Percentiles rank a stretch among this genome's conserved stretches.
Conservation (phyloP, 1,140 invertebrate genomes). For the Halictus rubicundus region DNA sequence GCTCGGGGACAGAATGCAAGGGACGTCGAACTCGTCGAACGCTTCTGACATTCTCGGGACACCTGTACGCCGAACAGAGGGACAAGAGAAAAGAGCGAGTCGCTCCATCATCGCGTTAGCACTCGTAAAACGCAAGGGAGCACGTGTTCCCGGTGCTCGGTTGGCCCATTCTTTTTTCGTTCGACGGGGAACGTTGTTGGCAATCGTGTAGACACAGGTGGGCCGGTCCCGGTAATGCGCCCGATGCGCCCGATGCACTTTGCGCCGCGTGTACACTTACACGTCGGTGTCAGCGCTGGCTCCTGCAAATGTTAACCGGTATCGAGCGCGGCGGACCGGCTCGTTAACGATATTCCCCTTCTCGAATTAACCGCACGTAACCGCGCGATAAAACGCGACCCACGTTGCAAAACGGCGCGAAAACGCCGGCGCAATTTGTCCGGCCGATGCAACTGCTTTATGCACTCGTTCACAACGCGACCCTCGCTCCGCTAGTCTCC, state of each 20-base stretch:
- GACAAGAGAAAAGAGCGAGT: not conserved
- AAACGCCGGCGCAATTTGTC: not conserved
- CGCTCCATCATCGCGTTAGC: conserved; percentile 4
- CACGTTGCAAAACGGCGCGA: not conserved
- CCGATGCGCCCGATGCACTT: conserved; percentile 50
- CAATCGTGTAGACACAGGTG: conserved; percentile 62
- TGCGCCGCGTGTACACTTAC: conserved; percentile 33
- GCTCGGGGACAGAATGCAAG: no score
- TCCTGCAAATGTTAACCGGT: conserved; percentile 67
- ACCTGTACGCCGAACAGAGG: not conserved
- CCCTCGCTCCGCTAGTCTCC: no score
- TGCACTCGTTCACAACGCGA: no score
- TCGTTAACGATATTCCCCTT: conserved; percentile 17
- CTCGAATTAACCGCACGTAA: not conserved
- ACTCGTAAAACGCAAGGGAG: conserved; percentile 33
- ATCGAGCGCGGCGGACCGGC: conserved; percentile 27
- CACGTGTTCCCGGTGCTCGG: conserved; percentile 9
- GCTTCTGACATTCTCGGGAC: not conserved
- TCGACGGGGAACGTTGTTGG: conserved; percentile 14
- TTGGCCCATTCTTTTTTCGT: conserved; percentile 19
- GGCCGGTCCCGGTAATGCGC: conserved; percentile 44
- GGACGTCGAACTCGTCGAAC: no score
- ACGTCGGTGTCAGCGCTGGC: conserved; percentile 54
- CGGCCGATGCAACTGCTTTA: no score
- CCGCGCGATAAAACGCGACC: no score